These are phyloP conservation scores for Heptranchias perlo DNA, from an alignment of 2,113 vertebrate genomes.

Conservation along the genomic window DNA sequence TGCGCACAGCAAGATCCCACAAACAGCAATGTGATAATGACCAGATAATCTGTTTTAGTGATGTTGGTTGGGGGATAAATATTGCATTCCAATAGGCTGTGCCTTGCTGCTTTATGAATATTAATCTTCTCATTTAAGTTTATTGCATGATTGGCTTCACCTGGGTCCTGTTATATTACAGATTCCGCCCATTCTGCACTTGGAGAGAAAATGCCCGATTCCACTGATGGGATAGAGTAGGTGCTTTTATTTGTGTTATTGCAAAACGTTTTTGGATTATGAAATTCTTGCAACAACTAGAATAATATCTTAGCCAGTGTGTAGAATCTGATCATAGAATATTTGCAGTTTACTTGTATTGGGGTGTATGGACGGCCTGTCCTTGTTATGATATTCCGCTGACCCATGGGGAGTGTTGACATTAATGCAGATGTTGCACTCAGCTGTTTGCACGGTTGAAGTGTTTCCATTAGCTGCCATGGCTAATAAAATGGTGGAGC, in stretches of 20 bases:
- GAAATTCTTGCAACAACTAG: neutral
- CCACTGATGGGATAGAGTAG: neutral
- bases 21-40: neutral
- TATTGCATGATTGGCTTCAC: neutral
- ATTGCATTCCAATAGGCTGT: neutral
- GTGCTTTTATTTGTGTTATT: neutral
- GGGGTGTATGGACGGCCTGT: neutral
- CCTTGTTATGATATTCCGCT: neutral
- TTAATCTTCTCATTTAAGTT: neutral
- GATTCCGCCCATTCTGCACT: neutral
- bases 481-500: no score
- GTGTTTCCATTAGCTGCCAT: neutral
- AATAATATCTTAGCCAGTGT: neutral
- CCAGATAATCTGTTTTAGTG: neutral
- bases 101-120: neutral
- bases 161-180: neutral
- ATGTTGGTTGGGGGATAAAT: neutral
- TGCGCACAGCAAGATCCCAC: neutral
- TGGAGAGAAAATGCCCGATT: neutral
- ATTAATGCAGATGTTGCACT: neutral
- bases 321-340: neutral
- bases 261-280: neutral
- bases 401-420: neutral
- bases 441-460: neutral
- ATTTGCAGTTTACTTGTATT: neutral